A percentile compares a stretch with the other conserved stretches of the same genome.
Conservation (phyloP, 2,797 vertebrate species). For the Coreius guichenoti region DNA sequence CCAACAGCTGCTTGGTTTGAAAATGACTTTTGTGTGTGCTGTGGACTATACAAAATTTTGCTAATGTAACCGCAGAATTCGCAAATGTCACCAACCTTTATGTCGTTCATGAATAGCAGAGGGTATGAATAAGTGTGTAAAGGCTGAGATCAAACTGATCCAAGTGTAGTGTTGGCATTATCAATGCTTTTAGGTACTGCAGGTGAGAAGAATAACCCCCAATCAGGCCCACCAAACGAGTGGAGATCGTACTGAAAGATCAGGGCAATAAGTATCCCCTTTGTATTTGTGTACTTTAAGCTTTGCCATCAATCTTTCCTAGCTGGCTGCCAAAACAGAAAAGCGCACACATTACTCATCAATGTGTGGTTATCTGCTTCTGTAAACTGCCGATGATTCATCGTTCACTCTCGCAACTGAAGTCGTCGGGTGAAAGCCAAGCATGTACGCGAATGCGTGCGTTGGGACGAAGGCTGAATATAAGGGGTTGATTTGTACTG, state of each 20-base stretch:
- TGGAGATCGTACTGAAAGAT: conserved; percentile 32
- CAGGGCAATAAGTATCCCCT: conserved; percentile 70
- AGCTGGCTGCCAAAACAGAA: conserved; percentile 71
- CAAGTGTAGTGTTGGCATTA: not conserved
- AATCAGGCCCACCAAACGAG: not conserved
- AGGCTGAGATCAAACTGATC: not conserved
- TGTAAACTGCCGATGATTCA: conserved; percentile 70
- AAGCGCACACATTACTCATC: conserved; percentile 75
- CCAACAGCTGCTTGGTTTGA: not conserved
- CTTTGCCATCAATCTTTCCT: conserved; percentile 68
- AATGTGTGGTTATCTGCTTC: conserved; percentile 67
- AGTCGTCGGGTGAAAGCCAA: conserved; percentile 49
- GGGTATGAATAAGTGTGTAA: not conserved
- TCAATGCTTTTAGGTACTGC: not conserved
- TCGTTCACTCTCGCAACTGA: conserved; percentile 54
- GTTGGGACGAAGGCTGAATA: conserved; percentile 52
- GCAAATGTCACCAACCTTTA: not conserved
- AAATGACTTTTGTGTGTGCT: not conserved
- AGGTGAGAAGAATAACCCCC: conserved; percentile 23
- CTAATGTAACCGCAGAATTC: too few relatives aligned
- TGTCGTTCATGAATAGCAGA: not conserved
- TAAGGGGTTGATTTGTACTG: conserved; percentile 40
- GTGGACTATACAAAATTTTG: not conserved
- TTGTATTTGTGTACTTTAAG: conserved; percentile 67
- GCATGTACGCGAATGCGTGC: conserved; percentile 59